A percentile compares a stretch with the other conserved stretches of the same genome.
Conservation (phyloP, 2,113 vertebrate genomes). For the Gallinago undulata region DNA sequence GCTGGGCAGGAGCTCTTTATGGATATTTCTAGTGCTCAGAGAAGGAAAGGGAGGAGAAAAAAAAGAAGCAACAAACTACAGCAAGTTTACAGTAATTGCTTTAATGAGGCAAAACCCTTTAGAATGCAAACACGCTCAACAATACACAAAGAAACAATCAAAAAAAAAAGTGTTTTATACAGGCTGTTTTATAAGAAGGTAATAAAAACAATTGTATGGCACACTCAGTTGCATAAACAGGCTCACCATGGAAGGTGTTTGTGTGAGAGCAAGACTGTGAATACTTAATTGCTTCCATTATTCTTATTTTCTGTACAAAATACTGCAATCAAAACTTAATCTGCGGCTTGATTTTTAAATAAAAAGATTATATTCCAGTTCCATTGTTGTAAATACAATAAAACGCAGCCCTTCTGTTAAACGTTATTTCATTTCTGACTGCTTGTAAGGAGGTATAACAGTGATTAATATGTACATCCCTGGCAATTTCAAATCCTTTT, state of each 20-base stretch:
- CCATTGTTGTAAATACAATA: slow-evolving; percentile 50
- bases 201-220: slow-evolving; percentile 58
- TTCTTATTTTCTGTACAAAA: slow-evolving; percentile 53
- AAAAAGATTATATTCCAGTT: slow-evolving; percentile 19
- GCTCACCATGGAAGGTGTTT: slow-evolving; percentile 64
- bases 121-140: slow-evolving; percentile 59
- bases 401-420: slow-evolving; percentile 14
- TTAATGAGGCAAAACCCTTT: slow-evolving; percentile 71
- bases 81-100: slow-evolving; percentile 70
- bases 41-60: background rate
- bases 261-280: slow-evolving; percentile 44
- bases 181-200: slow-evolving; percentile 61
- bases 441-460: background rate
- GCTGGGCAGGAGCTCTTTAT: slow-evolving; percentile 61
- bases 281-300: slow-evolving; percentile 66
- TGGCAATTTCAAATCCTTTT: slow-evolving; percentile 3
- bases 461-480: background rate
- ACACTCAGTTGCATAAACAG: slow-evolving; percentile 60
- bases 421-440: background rate
- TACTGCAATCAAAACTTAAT: slow-evolving; percentile 59
- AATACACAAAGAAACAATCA: slow-evolving; percentile 75
- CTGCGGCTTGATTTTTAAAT: slow-evolving; percentile 43
- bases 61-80: slow-evolving; percentile 55
- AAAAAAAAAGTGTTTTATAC: slow-evolving; percentile 72
- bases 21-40: slow-evolving; percentile 61